Base-by-base conservation (phyloP, 2,113 vertebrate species). In the Bufo gargarizans region DNA sequence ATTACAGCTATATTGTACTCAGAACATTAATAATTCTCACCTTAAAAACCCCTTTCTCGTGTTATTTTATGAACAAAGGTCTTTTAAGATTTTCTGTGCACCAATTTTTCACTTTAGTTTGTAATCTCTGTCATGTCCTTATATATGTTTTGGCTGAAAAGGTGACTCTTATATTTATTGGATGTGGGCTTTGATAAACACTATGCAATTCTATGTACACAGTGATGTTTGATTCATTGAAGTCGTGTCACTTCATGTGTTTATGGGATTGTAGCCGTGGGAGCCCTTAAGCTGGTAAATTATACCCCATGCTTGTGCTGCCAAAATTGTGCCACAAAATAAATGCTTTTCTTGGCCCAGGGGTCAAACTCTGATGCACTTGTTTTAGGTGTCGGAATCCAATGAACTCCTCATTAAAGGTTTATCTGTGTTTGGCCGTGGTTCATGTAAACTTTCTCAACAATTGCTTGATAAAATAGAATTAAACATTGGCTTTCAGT, bases 211-310 rank as follows among this genome's bases (percentile, higher is more conserved):
- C 93, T 90, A 92, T 94, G 92, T 95, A 94, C 90, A 19, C 0
- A 89, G 88, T 91, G 90, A 93, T 94, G 94, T 94, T 95, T 95
- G 94, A 96, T 96, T 96, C 95, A 95, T 95, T 95, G 94, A 94
- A 93, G 94, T 93, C 94, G 95, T 95, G 93, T 95, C 95, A 95
- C 91, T 93, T 95, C 94, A 96, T 95, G 95, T 95, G 96, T 95
- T 95, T 95, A 95, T 95, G 92, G 93, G 94, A 94, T 90, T 92
- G 90, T 91, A 94, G 92, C 94, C 92, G 92, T 88, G 67, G 85
- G 90, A 93, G 93, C 90, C 92, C 88, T 89, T 92, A 91, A 90
- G 89, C 91, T 95, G 94, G 92, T 95, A 95, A 96, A 95, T 95
- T 93, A 95, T 92, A 93, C 92, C 92, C 90, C 91, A 77, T 14